Percentiles rank a stretch among this genome's conserved stretches.
phyloP scores from a whole-genome alignment of 2,888 invertebrate species.

The Agrenia bidenticulata region DNA sequence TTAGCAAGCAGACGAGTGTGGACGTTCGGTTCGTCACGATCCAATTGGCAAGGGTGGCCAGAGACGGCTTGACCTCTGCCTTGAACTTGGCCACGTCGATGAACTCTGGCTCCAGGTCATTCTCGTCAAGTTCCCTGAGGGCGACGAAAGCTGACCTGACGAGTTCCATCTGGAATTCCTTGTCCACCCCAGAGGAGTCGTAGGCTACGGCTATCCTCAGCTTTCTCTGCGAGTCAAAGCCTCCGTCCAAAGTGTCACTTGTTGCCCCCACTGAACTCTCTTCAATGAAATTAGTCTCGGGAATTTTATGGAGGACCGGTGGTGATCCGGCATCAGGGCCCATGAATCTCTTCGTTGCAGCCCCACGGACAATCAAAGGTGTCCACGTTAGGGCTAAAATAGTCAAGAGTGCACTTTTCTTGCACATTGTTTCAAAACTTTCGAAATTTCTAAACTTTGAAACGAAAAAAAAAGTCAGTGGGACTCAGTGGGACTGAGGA shows the following conservation, averaged over 20 bases:
- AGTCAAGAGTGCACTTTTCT: too few species aligned
- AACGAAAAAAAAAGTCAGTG: too few species aligned
- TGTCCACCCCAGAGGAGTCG: constrained; percentile 39
- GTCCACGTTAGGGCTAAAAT: too few species aligned
- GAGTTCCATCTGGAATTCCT: constrained; percentile 38
- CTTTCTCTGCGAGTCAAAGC: neutral
- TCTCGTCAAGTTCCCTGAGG: constrained; percentile 24
- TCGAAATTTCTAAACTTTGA: too few species aligned
- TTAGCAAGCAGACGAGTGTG: neutral
- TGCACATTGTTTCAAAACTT: too few species aligned
- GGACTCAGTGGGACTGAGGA: too few species aligned
- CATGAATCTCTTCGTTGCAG: too few species aligned
- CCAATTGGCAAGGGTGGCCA: constrained; percentile 29
- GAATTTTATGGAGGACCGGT: too few species aligned
- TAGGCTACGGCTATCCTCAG: constrained; percentile 33
- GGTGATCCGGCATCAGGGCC: too few species aligned
- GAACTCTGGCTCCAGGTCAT: constrained; percentile 28
- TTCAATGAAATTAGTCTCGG: too few species aligned
- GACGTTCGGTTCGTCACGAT: constrained; percentile 21
- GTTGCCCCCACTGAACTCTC: too few species aligned
- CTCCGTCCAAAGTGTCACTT: too few species aligned
- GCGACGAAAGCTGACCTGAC: constrained; percentile 31
- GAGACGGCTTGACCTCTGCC: neutral
- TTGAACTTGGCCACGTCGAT: constrained; percentile 34
- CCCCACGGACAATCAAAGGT: neutral